Evolutionary conservation across 2,888 invertebrate genomes (phyloP), one percentile per base, ranked within the genome.

Genomic region (Aleiodes leptofemur): DNA sequence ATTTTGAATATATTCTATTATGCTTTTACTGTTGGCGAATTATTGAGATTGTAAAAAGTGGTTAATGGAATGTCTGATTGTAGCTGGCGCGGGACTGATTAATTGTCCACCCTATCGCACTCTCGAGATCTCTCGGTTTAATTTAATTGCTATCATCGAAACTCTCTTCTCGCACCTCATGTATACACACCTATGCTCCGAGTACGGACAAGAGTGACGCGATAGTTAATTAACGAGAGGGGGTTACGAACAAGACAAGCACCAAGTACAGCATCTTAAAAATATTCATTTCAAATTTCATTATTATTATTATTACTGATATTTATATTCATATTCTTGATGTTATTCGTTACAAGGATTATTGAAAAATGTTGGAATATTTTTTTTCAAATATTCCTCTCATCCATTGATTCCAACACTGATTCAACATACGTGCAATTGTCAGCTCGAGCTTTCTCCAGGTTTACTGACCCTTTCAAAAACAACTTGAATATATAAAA

Each of bases 41-140:
- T 79, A 80, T 79, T 77, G 72, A 75, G 77, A 73, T 77, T 79
- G 77, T 75, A 80, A 59, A 80, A 77, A 82, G 81, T 82, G 81
- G 83, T 85, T 86, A 86, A 86, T 85, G 84, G 86, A 86, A 85
- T 84, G 84, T 85, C 85, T 82, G 81, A 85, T 86, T 84, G 85
- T 86, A 85, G 64, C 64, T 64, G 64, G 64, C 43, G 81, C 82
- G 82, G 79, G 79, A 79, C 84, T 86, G 86, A 87, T 87, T 86
- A 87, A 87, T 87, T 83, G 86, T 80, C 76, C 77, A 74, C 82
- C 43, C 84, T 87, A 87, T 87, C 87, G 81, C 34, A 70, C 38
- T 72, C 78, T 79, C 78, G 81, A 80, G 84, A 87, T 87, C 86
- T 86, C 81, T 64, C 48, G 82, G 78, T 85, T 86, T 84, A 84